Evolutionary conservation across 2,797 vertebrate species (phyloP).

Genomic region (Acestrorhynchus altus): DNA sequence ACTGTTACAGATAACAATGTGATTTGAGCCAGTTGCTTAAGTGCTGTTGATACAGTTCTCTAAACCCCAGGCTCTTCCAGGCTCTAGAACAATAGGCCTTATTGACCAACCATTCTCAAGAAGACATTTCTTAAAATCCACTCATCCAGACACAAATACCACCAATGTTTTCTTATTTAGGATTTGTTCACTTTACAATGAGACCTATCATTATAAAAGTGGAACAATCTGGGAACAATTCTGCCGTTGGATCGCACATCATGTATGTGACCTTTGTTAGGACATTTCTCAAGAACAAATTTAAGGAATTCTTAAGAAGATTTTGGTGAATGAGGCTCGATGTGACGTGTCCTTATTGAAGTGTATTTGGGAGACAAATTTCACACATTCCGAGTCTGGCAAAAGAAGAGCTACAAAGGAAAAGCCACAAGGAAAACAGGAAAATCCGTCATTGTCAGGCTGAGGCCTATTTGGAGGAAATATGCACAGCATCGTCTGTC

Average conservation of each 20-base stretch:
- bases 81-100: neutral
- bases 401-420: neutral
- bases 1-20: neutral
- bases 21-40: neutral
- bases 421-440: neutral
- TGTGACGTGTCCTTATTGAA: neutral
- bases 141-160: too few species aligned
- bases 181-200: too few species aligned
- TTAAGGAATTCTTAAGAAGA: too few species aligned
- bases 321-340: too few species aligned
- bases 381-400: neutral
- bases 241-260: too few species aligned
- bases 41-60: neutral
- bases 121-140: too few species aligned
- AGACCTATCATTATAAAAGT: too few species aligned
- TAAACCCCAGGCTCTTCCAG: neutral
- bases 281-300: too few species aligned
- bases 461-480: neutral
- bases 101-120: too few species aligned
- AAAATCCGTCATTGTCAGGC: constrained; percentile 1
- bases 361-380: neutral
- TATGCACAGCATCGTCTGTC: neutral
- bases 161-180: too few species aligned
- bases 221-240: too few species aligned
- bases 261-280: too few species aligned